Conservation (phyloP, 2,797 vertebrate species). For the Spatula clypeata region DNA sequence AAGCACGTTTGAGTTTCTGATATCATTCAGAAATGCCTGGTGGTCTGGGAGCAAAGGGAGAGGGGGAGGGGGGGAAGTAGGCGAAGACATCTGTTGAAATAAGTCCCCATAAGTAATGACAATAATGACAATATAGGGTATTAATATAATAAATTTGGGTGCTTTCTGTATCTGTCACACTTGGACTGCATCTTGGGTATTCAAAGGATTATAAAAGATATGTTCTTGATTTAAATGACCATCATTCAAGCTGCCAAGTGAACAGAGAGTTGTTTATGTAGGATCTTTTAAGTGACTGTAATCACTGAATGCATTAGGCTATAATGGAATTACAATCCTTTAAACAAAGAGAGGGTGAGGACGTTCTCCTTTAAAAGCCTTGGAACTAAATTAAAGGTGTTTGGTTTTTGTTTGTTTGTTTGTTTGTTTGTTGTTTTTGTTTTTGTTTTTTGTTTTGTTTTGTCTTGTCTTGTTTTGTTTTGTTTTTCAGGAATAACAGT, state of each 20-base stretch:
- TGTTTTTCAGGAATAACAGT: background rate
- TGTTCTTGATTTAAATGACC: background rate
- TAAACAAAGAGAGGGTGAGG: background rate
- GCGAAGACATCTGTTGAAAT: background rate
- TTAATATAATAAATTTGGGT: background rate
- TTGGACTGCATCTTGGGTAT: background rate
- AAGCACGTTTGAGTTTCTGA: background rate
- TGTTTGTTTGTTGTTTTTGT: background rate
- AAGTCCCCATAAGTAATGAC: background rate
- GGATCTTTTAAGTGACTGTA: background rate
- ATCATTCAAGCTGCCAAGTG: background rate
- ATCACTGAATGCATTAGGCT: background rate
- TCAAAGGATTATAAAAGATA: background rate
- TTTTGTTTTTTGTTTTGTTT: no score
- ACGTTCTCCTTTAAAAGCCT: background rate
- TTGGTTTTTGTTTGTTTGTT: background rate
- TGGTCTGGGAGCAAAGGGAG: background rate
- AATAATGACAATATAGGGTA: background rate
- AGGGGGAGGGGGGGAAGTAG: no score
- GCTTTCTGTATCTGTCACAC: background rate
- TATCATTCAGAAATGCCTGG: background rate
- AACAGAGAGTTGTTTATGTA: background rate
- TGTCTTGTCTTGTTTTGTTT: no score
- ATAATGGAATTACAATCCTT: background rate
- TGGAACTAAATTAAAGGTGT: background rate